Evolutionary conservation across 2,888 invertebrate species (phyloP).

Genomic region (Encarsia formosa): DNA sequence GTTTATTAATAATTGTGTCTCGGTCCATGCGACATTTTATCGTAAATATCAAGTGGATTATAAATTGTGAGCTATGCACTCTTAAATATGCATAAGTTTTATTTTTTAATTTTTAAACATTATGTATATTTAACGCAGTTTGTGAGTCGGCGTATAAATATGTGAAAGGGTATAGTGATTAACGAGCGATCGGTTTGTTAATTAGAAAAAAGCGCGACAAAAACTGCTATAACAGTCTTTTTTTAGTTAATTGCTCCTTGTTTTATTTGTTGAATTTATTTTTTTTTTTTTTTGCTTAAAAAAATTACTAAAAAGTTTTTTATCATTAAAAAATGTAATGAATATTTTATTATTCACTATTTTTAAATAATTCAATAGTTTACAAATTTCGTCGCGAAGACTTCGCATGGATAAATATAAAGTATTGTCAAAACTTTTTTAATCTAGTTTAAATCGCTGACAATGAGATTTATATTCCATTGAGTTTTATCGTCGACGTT

Average conservation of each 20-base stretch:
- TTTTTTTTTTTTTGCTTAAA: slow-evolving; percentile 8
- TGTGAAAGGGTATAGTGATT: slow-evolving; percentile 18
- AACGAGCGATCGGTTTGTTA: slow-evolving; percentile 27
- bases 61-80: slow-evolving; percentile 32
- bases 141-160: slow-evolving; percentile 23
- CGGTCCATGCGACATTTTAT: slow-evolving; percentile 37
- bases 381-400: slow-evolving; percentile 13
- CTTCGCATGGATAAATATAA: slow-evolving; percentile 20
- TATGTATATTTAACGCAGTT: slow-evolving; percentile 27
- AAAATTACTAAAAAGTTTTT: slow-evolving; percentile 6
- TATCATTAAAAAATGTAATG: slow-evolving; percentile 2
- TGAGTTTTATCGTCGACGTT: slow-evolving; percentile 14
- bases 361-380: too few species aligned
- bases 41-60: slow-evolving; percentile 41
- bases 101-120: slow-evolving; percentile 13
- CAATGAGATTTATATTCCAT: slow-evolving; percentile 23
- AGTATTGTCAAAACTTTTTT: slow-evolving; percentile 18
- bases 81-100: slow-evolving; percentile 25
- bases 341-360: background rate
- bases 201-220: slow-evolving; percentile 34
- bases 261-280: background rate
- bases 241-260: slow-evolving; percentile 20
- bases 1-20: slow-evolving; percentile 43
- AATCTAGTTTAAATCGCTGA: slow-evolving; percentile 19
- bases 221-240: slow-evolving; percentile 32